phyloP scores from a whole-genome alignment of 2,888 invertebrate genomes.

The Rhimphoctona megacephalus region DNA sequence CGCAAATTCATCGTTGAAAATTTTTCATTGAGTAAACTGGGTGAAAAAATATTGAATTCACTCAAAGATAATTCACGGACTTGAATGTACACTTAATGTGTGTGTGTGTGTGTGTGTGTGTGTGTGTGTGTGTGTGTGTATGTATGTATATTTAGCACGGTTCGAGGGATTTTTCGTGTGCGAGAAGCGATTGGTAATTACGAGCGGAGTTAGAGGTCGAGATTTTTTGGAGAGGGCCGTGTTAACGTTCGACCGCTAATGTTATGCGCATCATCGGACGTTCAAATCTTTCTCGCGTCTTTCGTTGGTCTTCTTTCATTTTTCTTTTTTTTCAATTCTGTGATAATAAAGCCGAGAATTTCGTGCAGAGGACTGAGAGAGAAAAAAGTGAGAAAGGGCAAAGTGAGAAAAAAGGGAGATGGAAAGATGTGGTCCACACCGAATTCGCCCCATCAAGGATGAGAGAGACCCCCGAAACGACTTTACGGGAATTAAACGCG shows the following conservation, averaged over 20 bases:
- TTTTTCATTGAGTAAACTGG: neutral
- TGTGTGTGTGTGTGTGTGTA: too few species aligned
- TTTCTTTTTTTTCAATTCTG: slow-evolving; percentile 5
- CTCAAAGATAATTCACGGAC: too few species aligned
- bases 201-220: slow-evolving; percentile 75
- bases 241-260: slow-evolving; percentile 78
- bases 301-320: neutral
- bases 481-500: slow-evolving; percentile 84
- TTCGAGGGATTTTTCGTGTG: neutral
- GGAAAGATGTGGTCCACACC: slow-evolving; percentile 25
- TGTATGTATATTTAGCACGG: neutral
- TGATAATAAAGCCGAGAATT: slow-evolving; percentile 31
- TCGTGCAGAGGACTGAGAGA: slow-evolving; percentile 7
- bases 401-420: slow-evolving; percentile 40
- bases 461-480: slow-evolving; percentile 78
- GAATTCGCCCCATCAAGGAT: slow-evolving; percentile 61
- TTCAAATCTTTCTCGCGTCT: slow-evolving; percentile 12
- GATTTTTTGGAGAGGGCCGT: slow-evolving; percentile 48
- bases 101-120: too few species aligned
- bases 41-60: neutral
- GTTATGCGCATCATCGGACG: slow-evolving; percentile 75
- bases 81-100: neutral
- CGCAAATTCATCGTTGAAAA: neutral
- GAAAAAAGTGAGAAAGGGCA: slow-evolving; percentile 19
- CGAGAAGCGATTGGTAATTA: slow-evolving; percentile 18